Evolutionary conservation across 2,113 vertebrate genomes (phyloP), one percentile per base, ranked within the genome.

Genomic region (Leptobrachium leishanense): DNA sequence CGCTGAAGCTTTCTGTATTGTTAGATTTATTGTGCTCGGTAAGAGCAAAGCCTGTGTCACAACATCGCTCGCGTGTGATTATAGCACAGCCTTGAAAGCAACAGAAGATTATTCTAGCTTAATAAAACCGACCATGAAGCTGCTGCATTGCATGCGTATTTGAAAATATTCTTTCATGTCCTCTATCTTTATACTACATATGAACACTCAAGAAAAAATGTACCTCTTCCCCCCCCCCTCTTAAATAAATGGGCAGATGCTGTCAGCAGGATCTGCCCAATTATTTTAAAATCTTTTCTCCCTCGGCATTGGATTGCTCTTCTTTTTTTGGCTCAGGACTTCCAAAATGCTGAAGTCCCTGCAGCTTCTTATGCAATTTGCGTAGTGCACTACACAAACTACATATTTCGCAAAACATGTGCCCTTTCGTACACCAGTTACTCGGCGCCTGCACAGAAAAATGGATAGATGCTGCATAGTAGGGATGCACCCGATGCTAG

Each of bases 61-160:
- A 44, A 15, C 66, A 68, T 54, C 54, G 65, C 66, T 68, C 65
- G 8, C 41, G 6, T 70, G 42, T 77, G 75, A 76, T 77, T 77
- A 68, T 62, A 59, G 5, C 44, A n/a, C 50, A 77, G 50, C 67
- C 75, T 70, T 69, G 46, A 70, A 77, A 77, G 75, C 66, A 69
- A 69, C 53, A 39, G 12, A 62, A 70, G 54, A 77, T 77, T 67
- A 77, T 42, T 69, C 41, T 62, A 59, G 75, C 75, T 77, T 77
- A 59, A 70, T 76, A 77, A 62, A 77, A 70, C 41, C 59, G 54
- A 44, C 39, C 75, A 69, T 31, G 53, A 43, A 77, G 67, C 20
- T 6, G 68, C 44, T 69, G 66, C 54, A 39, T 31, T 39, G 39
- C 9, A 31, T 44, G 5, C 69, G 43, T 44, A 40, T 64, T 77